A percentile compares a stretch with the other conserved stretches of the same genome.
Evolutionary conservation across 2,113 vertebrate genomes (phyloP).

Genomic region (Saccopteryx bilineata): DNA sequence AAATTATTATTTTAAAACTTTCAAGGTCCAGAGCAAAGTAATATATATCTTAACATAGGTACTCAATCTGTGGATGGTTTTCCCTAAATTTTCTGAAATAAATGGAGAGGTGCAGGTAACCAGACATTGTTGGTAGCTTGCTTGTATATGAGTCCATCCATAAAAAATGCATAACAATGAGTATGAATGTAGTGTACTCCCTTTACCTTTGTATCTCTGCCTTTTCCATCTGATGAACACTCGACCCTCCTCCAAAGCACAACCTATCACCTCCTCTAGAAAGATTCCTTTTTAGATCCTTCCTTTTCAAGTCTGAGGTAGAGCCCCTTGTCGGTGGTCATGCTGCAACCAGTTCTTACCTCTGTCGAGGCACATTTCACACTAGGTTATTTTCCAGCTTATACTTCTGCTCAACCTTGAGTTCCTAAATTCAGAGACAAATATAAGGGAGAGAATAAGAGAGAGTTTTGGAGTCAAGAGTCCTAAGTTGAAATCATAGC

Average conservation of each 20-base stretch:
- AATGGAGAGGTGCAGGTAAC: neutral
- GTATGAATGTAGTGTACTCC: neutral
- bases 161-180: neutral
- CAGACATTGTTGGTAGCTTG: neutral
- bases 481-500: neutral
- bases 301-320: neutral
- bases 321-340: neutral
- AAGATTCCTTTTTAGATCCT: neutral
- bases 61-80: neutral
- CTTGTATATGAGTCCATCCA: neutral
- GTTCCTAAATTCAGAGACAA: neutral
- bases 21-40: neutral
- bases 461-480: neutral
- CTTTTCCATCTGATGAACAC: neutral
- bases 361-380: neutral
- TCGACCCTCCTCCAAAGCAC: neutral
- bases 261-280: neutral
- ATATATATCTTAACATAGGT: neutral
- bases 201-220: neutral
- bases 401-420: neutral
- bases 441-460: no score
- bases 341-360: neutral
- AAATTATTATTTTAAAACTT: neutral
- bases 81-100: neutral
- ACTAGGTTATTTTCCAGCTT: neutral